Evolutionary conservation across 1,140 invertebrate genomes (phyloP).

Genomic region (Pantala flavescens): DNA sequence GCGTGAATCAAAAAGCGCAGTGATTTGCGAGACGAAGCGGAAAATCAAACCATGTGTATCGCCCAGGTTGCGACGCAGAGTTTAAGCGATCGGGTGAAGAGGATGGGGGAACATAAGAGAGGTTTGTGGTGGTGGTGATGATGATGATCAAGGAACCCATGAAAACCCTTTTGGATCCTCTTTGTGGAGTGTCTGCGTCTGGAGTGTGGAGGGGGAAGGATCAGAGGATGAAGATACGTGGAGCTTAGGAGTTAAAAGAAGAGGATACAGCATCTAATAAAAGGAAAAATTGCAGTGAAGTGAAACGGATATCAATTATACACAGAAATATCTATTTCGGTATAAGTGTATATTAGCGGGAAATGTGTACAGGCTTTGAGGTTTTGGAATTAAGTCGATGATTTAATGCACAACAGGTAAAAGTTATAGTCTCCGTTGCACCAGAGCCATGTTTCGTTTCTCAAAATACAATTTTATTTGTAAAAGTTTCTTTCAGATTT

Average conservation of each 20-base stretch:
- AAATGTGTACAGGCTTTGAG: too few species aligned
- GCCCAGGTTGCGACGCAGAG: background rate
- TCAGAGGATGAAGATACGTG: background rate
- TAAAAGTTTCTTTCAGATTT: too few species aligned
- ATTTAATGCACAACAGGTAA: too few species aligned
- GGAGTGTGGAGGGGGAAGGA: background rate
- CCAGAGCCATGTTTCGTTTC: too few species aligned
- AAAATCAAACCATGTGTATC: background rate
- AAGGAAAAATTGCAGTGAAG: background rate
- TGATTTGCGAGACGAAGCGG: background rate
- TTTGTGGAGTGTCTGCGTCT: background rate
- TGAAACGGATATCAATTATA: background rate
- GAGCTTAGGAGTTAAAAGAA: background rate
- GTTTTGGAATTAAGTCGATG: too few species aligned
- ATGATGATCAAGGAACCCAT: background rate
- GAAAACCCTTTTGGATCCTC: background rate
- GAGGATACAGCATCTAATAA: background rate
- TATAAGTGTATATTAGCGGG: too few species aligned
- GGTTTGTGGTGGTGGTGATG: background rate
- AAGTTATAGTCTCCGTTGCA: too few species aligned
- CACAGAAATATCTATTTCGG: too few species aligned
- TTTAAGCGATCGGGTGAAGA: background rate
- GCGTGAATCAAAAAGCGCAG: background rate
- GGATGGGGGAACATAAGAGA: background rate
- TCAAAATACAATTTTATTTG: too few species aligned